Percentiles rank a stretch among this genome's conserved stretches.
phyloP scores from a whole-genome alignment of 1,140 invertebrate genomes.

The Dreissena polymorpha region DNA sequence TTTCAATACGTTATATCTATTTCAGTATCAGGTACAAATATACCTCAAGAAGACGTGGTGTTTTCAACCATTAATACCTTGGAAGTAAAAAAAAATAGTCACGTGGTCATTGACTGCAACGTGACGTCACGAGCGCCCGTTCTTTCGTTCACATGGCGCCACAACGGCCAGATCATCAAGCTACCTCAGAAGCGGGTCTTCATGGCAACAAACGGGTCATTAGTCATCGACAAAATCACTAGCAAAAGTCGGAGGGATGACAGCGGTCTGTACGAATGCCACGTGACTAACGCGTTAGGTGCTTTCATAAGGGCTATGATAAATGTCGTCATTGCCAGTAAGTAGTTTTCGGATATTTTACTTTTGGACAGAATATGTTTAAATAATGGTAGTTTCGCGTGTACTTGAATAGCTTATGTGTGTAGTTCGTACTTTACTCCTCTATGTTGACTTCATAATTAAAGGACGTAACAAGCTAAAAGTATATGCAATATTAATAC shows the following conservation, averaged over 20 bases:
- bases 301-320: slow-evolving; percentile 16
- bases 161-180: slow-evolving; percentile 22
- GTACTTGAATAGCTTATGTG: too few species aligned
- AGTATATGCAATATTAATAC: too few species aligned
- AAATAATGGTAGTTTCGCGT: too few species aligned
- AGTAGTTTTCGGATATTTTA: neutral
- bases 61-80: slow-evolving; percentile 8
- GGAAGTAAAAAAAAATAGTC: slow-evolving; percentile 33
- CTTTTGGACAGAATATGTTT: neutral
- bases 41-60: slow-evolving; percentile 11
- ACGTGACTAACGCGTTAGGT: slow-evolving; percentile 18
- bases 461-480: too few species aligned
- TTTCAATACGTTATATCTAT: neutral
- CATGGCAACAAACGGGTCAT: slow-evolving; percentile 38
- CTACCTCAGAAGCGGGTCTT: slow-evolving; percentile 37
- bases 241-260: slow-evolving; percentile 32
- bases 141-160: slow-evolving; percentile 14
- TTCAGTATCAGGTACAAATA: neutral
- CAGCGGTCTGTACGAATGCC: slow-evolving; percentile 32
- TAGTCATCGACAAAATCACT: slow-evolving; percentile 47
- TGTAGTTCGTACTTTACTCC: too few species aligned
- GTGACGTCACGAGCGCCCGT: slow-evolving; percentile 3
- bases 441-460: too few species aligned
- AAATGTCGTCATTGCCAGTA: slow-evolving; percentile 23
- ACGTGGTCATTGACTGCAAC: slow-evolving; percentile 25